Evolutionary conservation across 2,797 vertebrate genomes (phyloP), one percentile per base, ranked within the genome.

Genomic region (Thaleichthys pacificus): DNA sequence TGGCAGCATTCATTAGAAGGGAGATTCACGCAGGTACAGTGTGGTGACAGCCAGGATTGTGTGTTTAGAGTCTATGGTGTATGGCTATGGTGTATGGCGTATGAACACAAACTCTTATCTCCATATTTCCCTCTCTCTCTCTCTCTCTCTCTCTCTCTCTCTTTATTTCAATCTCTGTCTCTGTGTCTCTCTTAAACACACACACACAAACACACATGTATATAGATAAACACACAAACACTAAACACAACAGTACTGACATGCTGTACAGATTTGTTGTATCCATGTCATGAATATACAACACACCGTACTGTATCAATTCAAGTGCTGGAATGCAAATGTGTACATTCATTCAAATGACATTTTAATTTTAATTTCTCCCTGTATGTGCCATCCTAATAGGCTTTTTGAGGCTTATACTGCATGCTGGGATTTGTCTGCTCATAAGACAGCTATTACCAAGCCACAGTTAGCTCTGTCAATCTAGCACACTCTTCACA

Each of bases 81-180:
- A n/a, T 38, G 24, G 24, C 24, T 24, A 24, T 24, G 24, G 24
- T 24, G 24, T 24, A 24, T 24, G 58, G 26, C 3, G 28, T 30
- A 30, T 30, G 60, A 47, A 47, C 9, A 47, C 42, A 47, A 47
- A 47, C 42, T 14, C 79, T 68, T 24, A 24, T 24, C 24, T 24
- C 24, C 24, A 1, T 24, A 1, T 24, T 24, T 24, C 24, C 2
- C 73, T 74, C 75, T 77, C 81, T 74, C 76, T 54, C 61, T 66
- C 70, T 78, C 77, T 12, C n/a, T 28, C 26, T 38, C 75, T 78
- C 79, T 68, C 73, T 74, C 75, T 77, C 81, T 74, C 76, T 54
- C 61, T 66, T 72, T 78, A 78, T 78, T 70, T 76, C 73, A 68
- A 80, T 81, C 65, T 84, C 72, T 5, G 5, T 74, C 83, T 82